Evolutionary conservation across 2,113 vertebrate species (phyloP).

Genomic region (Neogobius melanostomus): DNA sequence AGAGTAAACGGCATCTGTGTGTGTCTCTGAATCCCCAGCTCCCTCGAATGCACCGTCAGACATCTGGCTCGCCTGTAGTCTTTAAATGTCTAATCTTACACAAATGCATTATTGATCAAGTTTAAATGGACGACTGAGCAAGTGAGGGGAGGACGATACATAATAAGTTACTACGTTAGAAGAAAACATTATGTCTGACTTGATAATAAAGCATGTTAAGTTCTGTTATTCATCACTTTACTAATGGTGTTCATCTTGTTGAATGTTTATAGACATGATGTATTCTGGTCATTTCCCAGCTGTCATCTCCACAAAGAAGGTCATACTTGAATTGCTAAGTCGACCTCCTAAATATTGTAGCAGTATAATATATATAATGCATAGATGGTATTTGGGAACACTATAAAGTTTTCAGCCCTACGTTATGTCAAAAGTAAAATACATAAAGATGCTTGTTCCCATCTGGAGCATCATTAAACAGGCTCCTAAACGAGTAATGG

Average conservation of each 20-base stretch:
- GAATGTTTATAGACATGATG: not conserved
- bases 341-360: not conserved
- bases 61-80: not conserved
- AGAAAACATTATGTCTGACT: not conserved
- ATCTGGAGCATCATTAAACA: too few relatives aligned
- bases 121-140: not conserved
- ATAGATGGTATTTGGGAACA: not conserved
- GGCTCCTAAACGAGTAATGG: too few relatives aligned
- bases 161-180: not conserved
- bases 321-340: not conserved
- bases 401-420: too few relatives aligned
- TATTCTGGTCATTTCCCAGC: not conserved
- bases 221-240: not conserved
- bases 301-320: constrained; percentile 1
- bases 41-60: constrained; percentile 22
- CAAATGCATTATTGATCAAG: not conserved
- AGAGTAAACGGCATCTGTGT: constrained; percentile 29
- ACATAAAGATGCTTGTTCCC: too few relatives aligned
- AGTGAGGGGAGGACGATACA: not conserved
- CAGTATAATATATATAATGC: not conserved
- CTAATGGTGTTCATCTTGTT: not conserved
- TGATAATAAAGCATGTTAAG: not conserved
- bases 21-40: constrained; percentile 5
- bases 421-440: too few relatives aligned
- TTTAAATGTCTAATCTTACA: constrained; percentile 9